phyloP scores from a whole-genome alignment of 2,888 invertebrate species.

The Drosophila prostipennis region DNA sequence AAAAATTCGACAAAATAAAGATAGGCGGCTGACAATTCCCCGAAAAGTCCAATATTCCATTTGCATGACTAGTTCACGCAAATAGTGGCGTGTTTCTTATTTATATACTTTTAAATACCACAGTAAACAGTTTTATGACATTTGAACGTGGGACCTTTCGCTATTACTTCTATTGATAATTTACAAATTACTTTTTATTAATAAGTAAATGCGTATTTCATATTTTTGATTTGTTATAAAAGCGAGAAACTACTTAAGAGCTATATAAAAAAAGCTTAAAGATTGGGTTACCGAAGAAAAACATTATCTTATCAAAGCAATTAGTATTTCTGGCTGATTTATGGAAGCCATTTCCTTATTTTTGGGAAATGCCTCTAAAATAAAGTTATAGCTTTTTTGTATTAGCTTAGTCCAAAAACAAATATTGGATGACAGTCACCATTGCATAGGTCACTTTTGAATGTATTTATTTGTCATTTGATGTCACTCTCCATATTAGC shows the following conservation, averaged over 20 bases:
- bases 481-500: background rate
- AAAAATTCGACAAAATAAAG: background rate
- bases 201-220: background rate
- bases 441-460: background rate
- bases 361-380: background rate
- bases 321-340: background rate
- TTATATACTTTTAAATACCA: background rate
- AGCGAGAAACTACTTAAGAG: background rate
- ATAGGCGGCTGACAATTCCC: background rate
- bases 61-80: background rate
- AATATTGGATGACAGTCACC: background rate
- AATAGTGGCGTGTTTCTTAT: conserved; percentile 2
- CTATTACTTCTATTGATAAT: background rate
- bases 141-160: background rate
- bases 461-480: background rate
- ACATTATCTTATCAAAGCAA: conserved; percentile 6
- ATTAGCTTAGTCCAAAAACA: background rate
- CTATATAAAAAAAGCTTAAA: background rate
- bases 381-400: no score
- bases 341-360: background rate
- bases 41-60: background rate
- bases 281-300: background rate
- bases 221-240: background rate
- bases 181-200: no score
- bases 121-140: background rate